phyloP scores from a whole-genome alignment of 2,113 vertebrate genomes.

The Buteo buteo region DNA sequence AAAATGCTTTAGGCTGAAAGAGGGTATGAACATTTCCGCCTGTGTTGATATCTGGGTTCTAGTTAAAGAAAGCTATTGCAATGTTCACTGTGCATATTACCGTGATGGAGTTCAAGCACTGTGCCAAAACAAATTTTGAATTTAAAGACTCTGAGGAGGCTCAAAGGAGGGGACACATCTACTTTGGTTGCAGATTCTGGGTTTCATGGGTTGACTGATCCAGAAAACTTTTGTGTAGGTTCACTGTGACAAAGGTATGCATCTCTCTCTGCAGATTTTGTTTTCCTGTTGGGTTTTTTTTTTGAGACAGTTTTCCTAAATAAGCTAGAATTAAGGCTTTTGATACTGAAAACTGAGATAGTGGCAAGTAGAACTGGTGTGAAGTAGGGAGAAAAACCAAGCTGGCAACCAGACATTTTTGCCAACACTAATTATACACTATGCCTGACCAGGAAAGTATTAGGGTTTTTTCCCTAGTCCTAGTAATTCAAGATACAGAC shows the following conservation, averaged over 20 bases:
- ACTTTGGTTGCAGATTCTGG: not conserved
- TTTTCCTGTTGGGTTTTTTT: not conserved
- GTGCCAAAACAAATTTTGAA: not conserved
- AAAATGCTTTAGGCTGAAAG: conserved; percentile 46
- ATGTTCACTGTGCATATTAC: not conserved
- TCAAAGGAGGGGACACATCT: rapidly evolving
- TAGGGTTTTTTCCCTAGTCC: not conserved
- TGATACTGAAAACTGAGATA: not conserved
- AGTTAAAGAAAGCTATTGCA: not conserved
- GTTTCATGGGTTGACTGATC: not conserved
- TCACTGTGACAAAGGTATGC: not conserved
- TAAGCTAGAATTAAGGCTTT: not conserved
- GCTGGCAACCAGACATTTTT: not conserved
- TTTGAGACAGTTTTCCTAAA: not conserved
- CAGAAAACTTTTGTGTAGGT: not conserved
- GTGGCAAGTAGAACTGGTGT: not conserved
- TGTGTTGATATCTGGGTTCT: not conserved
- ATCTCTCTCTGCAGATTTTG: not conserved
- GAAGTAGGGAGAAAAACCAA: rapidly evolving
- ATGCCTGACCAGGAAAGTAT: not conserved
- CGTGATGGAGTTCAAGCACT: not conserved
- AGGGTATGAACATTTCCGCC: not conserved
- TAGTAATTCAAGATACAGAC: not conserved
- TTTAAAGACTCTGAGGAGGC: not conserved
- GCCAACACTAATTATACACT: not conserved